These are phyloP conservation scores for Dreissena rostriformis DNA, from an alignment of 1,140 invertebrate species.

Conservation along the genomic window DNA sequence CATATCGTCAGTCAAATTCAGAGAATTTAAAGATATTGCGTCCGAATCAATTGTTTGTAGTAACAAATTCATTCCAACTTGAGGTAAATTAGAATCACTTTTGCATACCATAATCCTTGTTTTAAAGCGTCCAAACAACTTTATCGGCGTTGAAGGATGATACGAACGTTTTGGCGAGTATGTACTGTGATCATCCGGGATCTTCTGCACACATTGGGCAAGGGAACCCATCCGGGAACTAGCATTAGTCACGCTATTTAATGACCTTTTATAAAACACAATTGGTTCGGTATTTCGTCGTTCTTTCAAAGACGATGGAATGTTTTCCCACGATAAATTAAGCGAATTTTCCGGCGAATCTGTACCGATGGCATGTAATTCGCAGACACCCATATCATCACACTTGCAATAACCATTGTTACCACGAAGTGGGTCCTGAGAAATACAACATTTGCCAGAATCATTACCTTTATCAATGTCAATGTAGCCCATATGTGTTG, in stretches of 20 bases:
- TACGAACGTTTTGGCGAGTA: neutral
- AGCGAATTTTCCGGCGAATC: slow-evolving; percentile 42
- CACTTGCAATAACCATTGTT: slow-evolving; percentile 13
- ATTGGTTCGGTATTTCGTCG: slow-evolving; percentile 50
- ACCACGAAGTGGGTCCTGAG: neutral
- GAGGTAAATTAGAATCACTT: slow-evolving; percentile 51
- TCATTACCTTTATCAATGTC: neutral
- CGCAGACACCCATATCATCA: slow-evolving; percentile 33
- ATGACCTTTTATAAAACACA: slow-evolving; percentile 33
- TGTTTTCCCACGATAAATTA: slow-evolving; percentile 53
- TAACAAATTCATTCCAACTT: slow-evolving; percentile 38
- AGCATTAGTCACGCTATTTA: slow-evolving; percentile 23
- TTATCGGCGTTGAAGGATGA: neutral
- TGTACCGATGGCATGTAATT: slow-evolving; percentile 35
- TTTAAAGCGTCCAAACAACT: slow-evolving; percentile 38
- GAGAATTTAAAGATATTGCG: slow-evolving; percentile 41
- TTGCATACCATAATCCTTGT: slow-evolving; percentile 45
- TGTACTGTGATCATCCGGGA: neutral
- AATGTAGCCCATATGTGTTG: neutral
- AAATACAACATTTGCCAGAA: neutral
- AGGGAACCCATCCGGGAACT: slow-evolving; percentile 10
- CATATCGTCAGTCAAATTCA: slow-evolving; percentile 42
- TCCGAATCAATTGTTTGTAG: slow-evolving; percentile 9
- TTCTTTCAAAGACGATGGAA: slow-evolving; percentile 50
- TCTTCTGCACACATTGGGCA: neutral